Base-by-base conservation (phyloP, 2,113 vertebrate species). In the Pluvianellus socialis region DNA sequence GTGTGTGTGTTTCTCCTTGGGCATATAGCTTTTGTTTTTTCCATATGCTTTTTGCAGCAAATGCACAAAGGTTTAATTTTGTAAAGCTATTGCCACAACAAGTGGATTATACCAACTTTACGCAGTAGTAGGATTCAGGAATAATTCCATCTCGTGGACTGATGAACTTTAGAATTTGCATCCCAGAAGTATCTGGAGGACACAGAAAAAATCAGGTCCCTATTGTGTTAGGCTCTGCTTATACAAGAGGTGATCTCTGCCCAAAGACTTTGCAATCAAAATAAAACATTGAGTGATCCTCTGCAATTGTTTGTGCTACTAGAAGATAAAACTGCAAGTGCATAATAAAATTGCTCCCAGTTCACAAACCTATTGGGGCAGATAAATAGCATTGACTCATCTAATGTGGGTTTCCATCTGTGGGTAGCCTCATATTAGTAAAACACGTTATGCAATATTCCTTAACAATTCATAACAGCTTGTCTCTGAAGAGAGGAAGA, bases 331-430 rank as follows among this genome's bases (percentile, higher is more conserved):
- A 76, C 32, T 71, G 28, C 82, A 80, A 75, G n/a, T 14, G 19
- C 33, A 27, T 49, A 90, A 94, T 38, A 27, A 87, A 94, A 88
- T 14, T 75, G 53, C 84, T 88, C 38, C 27, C 52, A 68, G 58
- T 80, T 89, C 59, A 89, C 74, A 95, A 67, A 90, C 85, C 8
- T 83, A 91, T 88, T 56, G 56, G 63, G 66, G 45, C 90, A 94
- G 71, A 53, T 58, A 92, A 53, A 81, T 28, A 85, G 55, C 42
- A 42, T 91, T 88, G 38, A 42, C 44, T 96, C 80, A 90, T 63
- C 67, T 83, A 62, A 89, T 55, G 56, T 7, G 18, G 35, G 27
- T 30, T 87, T 55, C 22, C 75, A 82, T 53, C 53, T 44, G 59
- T 82, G 79, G 53, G 62, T 76, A 88, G 68, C 38, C 53, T 81